Conservation (phyloP, 2,888 invertebrate species). For the Lepidochrysops patricia region DNA sequence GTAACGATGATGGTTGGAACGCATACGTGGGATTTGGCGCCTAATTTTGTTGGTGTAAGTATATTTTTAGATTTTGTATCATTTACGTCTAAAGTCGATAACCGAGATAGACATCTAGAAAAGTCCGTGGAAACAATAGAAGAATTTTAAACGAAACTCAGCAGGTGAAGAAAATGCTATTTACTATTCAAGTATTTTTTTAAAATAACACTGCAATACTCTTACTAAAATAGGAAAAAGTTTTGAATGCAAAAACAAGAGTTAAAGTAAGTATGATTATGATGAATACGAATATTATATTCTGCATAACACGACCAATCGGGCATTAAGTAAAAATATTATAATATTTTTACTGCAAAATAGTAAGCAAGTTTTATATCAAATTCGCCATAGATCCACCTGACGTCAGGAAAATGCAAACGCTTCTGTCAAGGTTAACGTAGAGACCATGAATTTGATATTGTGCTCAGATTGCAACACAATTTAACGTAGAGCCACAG, state of each 20-base stretch:
- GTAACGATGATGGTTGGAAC: constrained; percentile 28
- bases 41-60: constrained; percentile 18
- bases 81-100: neutral
- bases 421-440: neutral
- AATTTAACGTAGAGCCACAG: neutral
- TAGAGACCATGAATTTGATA: neutral
- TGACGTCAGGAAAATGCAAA: too few species aligned
- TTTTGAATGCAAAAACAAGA: neutral
- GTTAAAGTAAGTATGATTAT: too few species aligned
- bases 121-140: neutral
- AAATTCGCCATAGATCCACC: too few species aligned
- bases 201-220: too few species aligned
- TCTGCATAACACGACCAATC: too few species aligned
- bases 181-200: neutral
- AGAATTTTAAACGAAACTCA: neutral
- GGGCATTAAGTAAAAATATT: too few species aligned
- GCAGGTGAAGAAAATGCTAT: too few species aligned
- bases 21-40: constrained; percentile 28
- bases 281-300: too few species aligned
- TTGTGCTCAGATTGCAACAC: neutral
- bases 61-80: neutral
- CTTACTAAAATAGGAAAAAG: too few species aligned
- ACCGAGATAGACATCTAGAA: neutral
- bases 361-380: too few species aligned
- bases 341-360: too few species aligned